phyloP scores from a whole-genome alignment of 35 echinoderm and acorn worm species.

The Stichopus chloronotus region DNA sequence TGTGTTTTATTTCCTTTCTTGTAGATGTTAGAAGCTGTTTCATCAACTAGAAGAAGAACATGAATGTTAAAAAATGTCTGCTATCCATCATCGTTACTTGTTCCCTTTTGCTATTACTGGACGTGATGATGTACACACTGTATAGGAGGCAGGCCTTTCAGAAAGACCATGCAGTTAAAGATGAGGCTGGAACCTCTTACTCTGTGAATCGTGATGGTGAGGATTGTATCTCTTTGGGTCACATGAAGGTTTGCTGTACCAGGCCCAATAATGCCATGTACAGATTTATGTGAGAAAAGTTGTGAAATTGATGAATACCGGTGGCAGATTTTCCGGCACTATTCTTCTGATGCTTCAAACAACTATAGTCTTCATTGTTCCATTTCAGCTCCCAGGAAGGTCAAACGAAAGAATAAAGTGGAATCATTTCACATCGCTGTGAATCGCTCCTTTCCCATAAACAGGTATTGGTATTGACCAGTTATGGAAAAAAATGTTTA shows the following conservation, averaged over 20 bases:
- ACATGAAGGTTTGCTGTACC: no score
- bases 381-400: neutral
- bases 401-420: neutral
- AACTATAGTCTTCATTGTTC: no score
- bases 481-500: no score
- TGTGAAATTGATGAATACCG: no score
- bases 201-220: neutral
- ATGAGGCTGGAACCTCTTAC: neutral
- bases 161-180: neutral
- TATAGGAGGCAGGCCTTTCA: neutral
- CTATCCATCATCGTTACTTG: neutral
- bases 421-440: neutral
- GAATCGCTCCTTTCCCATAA: neutral
- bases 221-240: neutral
- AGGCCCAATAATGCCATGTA: no score
- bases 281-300: no score
- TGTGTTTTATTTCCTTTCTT: neutral
- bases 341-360: no score
- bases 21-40: neutral
- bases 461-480: neutral
- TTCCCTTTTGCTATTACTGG: neutral
- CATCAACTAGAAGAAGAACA: neutral
- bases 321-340: no score
- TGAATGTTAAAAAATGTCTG: neutral
- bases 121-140: neutral